Evolutionary conservation across 53 echinoderm and acorn worm species (phyloP), one percentile per base, ranked within the genome.

Genomic region (Astropecten irregularis): DNA sequence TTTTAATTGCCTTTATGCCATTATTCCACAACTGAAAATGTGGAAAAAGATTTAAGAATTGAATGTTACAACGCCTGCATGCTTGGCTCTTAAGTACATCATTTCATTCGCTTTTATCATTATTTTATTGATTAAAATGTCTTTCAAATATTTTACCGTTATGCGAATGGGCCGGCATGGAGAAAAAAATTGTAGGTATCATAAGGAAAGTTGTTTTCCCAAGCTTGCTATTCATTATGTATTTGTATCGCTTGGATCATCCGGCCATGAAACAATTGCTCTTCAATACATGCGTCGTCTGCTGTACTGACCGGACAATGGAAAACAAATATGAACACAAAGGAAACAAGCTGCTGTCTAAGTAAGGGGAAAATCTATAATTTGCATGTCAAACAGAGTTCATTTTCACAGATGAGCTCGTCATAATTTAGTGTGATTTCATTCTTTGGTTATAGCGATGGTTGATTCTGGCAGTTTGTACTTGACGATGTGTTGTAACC

Each of bases 341-440:
- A 11, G 40, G 20, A 20, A 52, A 57, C 38, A 38, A 35, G 56
- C 26, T 38, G 22, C 40, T 57, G 74, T 40, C 56, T 55, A 74
- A 73, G 73, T 33, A 73, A 73, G 37, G 54, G 73, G 56, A 40
- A 71, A 74, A 74, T 74, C 74, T 4, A 74, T 74, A 55, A 74
- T 74, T 74, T 55, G 74, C 56, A 56, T 74, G 58, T 55, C 40
- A 57, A 31, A 53, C 55, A 74, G 28, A 74, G 74, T 74, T 74
- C 74, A 74, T 57, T 74, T 57, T 74, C 74, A 74, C 57, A 74
- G 74, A 74, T 74, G 57, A 74, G 57, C 39, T 57, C 55, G 56
- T 57, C 55, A 40, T 74, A 74, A 74, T 57, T 74, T 74, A 27
- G 74, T 74, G 74, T 74, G 74, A 74, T 57, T 74, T 56, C 55